A percentile compares a stretch with the other conserved stretches of the same genome.
Evolutionary conservation across 2,888 invertebrate genomes (phyloP).

Genomic region (Nemotelus nigrinus): DNA sequence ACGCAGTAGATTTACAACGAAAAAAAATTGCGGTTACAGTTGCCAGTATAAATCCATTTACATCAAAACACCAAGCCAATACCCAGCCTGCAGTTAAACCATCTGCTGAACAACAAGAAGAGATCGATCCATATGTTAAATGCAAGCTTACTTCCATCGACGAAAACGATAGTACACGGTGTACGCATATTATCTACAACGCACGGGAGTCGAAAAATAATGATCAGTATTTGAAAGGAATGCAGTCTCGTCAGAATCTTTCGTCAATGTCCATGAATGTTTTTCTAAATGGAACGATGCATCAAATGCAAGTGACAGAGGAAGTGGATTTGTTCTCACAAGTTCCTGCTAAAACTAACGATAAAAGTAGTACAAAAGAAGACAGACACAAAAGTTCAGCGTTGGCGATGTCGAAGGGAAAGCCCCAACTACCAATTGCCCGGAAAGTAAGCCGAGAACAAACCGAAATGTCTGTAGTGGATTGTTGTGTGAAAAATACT

Average conservation of each 20-base stretch:
- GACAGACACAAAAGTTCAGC: neutral
- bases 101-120: constrained; percentile 41
- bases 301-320: constrained; percentile 35
- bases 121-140: constrained; percentile 52
- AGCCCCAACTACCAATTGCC: neutral
- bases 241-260: neutral
- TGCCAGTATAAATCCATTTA: neutral
- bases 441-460: neutral
- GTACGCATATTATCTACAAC: neutral
- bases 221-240: neutral
- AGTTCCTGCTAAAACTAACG: neutral
- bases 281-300: constrained; percentile 39
- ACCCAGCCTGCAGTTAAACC: neutral
- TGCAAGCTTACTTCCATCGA: constrained; percentile 48
- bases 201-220: neutral
- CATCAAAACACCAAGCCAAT: too few relatives aligned
- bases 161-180: constrained; percentile 42
- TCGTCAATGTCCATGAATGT: constrained; percentile 43
- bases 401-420: neutral
- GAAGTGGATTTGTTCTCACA: constrained; percentile 45
- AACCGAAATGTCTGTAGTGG: constrained; percentile 2
- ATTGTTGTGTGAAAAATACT: neutral
- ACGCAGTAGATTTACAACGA: neutral
- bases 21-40: constrained; percentile 4
- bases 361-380: neutral